These are phyloP conservation scores for Chelonus formosanus DNA, from an alignment of 2,888 invertebrate genomes.

Conservation along the genomic window DNA sequence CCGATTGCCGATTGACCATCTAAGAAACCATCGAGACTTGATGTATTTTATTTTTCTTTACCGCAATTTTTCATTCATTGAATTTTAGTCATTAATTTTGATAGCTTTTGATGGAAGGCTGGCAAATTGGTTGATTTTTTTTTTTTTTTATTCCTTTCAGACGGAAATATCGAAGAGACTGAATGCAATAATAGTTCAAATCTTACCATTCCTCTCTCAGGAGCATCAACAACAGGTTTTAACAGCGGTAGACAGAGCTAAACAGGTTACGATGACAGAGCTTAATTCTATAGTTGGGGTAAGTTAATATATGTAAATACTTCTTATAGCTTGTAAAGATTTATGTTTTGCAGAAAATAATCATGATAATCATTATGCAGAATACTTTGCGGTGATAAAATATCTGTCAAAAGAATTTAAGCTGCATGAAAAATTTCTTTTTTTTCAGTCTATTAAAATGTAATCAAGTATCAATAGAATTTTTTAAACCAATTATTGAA, in stretches of 20 bases:
- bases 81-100: neutral
- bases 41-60: neutral
- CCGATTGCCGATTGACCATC: conserved; percentile 13
- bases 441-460: no score
- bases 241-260: conserved; percentile 94
- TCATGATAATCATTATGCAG: no score
- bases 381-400: no score
- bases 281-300: conserved; percentile 97
- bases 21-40: neutral
- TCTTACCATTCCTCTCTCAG: conserved; percentile 93
- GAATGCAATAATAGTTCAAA: conserved; percentile 94
- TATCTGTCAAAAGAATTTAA: no score
- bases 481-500: no score
- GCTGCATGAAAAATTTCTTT: no score
- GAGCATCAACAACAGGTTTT: conserved; percentile 98
- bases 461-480: no score
- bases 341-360: no score
- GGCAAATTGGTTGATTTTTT: conserved; percentile 19
- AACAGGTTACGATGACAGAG: conserved; percentile 98
- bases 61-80: neutral
- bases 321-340: neutral
- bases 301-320: conserved; percentile 65
- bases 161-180: conserved; percentile 98
- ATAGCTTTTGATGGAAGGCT: neutral
- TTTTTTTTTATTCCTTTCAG: conserved; percentile 67